These are phyloP conservation scores for Brachymystax lenok DNA, from an alignment of 2,797 vertebrate species.

Conservation along the genomic window DNA sequence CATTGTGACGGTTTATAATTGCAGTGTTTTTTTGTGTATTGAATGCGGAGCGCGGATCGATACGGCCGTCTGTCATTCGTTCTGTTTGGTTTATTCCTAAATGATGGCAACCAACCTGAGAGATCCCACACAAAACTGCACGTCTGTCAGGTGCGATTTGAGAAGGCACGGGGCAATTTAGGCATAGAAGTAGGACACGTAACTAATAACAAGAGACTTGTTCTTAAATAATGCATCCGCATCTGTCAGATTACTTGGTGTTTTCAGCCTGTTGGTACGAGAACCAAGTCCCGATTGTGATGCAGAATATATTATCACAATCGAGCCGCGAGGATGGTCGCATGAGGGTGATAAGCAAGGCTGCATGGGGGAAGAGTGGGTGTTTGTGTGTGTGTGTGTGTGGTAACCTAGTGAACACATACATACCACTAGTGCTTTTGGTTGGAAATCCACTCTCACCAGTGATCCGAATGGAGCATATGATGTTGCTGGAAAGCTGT, in stretches of 20 bases:
- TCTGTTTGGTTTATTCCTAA: conserved; percentile 29
- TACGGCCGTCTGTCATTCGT: conserved; percentile 25
- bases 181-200: conserved; percentile 56
- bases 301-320: conserved; percentile 47
- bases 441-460: too few species aligned
- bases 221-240: conserved; percentile 75
- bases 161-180: conserved; percentile 25
- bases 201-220: conserved; percentile 68
- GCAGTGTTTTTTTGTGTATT: conserved; percentile 15
- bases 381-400: neutral
- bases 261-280: conserved; percentile 54
- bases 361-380: conserved; percentile 1
- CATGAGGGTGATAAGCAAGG: conserved; percentile 23
- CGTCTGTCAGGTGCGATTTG: conserved; percentile 30
- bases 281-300: conserved; percentile 53
- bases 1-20: neutral
- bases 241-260: conserved; percentile 69
- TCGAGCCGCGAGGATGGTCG: conserved; percentile 39
- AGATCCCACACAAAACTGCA: conserved; percentile 14
- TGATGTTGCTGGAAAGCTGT: neutral
- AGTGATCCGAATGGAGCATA: neutral
- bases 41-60: conserved; percentile 29
- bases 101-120: conserved; percentile 22
- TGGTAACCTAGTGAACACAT: neutral
- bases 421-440: too few species aligned